phyloP scores from a whole-genome alignment of 2,113 vertebrate species.

The Chionodraco myersi region DNA sequence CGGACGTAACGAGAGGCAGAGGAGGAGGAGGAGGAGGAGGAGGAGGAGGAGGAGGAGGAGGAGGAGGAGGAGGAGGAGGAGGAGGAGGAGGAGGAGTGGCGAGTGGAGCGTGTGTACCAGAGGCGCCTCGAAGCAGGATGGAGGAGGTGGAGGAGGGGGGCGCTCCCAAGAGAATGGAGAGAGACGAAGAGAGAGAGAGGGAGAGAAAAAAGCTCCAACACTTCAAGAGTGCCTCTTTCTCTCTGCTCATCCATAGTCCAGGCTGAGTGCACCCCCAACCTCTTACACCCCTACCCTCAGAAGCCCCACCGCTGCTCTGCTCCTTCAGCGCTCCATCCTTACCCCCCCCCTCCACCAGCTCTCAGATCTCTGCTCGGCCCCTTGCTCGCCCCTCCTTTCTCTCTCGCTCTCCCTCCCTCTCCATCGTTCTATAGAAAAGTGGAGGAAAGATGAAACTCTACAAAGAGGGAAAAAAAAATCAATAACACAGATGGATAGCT shows the following conservation, averaged over 20 bases:
- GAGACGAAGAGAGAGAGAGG: constrained; percentile 57
- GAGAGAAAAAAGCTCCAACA: constrained; percentile 67
- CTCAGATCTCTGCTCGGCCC: constrained; percentile 79
- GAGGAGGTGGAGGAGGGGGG: constrained; percentile 54
- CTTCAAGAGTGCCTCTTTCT: constrained; percentile 71
- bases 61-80: neutral
- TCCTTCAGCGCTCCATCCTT: constrained; percentile 34
- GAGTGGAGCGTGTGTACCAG: constrained; percentile 82
- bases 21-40: constrained; percentile 51
- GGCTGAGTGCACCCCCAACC: constrained; percentile 65
- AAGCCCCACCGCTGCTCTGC: constrained; percentile 64
- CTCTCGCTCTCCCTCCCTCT: constrained; percentile 63
- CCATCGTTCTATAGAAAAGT: constrained; percentile 79
- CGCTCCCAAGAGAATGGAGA: constrained; percentile 75
- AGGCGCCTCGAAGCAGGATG: constrained; percentile 82
- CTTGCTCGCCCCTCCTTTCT: constrained; percentile 58
- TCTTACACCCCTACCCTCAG: constrained; percentile 70
- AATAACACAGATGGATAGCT: constrained; percentile 87
- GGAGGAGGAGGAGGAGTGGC: neutral
- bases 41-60: constrained; percentile 41
- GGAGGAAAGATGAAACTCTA: constrained; percentile 86
- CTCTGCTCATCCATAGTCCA: constrained; percentile 73
- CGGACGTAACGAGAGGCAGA: constrained; percentile 76
- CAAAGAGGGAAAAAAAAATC: constrained; percentile 81
- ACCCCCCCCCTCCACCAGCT: constrained; percentile 40